A percentile compares a stretch with the other conserved stretches of the same genome.
These are phyloP conservation scores for Gymnobelideus leadbeateri DNA, from an alignment of 2,113 vertebrate genomes.

Conservation along the genomic window DNA sequence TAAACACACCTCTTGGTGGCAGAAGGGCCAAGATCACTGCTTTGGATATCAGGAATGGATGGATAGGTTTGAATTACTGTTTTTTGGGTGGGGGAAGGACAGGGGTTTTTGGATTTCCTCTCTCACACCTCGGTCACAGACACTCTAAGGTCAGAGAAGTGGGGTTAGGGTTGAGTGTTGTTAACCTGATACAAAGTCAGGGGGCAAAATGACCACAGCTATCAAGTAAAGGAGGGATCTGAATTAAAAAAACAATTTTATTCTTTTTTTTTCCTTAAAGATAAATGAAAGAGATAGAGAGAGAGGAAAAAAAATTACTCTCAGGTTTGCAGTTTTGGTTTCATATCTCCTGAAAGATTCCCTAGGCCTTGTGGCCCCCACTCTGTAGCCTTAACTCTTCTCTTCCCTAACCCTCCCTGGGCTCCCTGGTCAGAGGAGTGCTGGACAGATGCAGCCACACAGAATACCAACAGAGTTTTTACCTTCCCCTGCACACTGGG, in stretches of 20 bases:
- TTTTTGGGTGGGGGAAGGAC: background rate
- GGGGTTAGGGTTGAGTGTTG: background rate
- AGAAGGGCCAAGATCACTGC: background rate
- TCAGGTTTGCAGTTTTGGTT: conserved; percentile 60
- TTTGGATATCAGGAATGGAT: background rate
- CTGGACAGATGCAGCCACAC: conserved; percentile 94
- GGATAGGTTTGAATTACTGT: background rate
- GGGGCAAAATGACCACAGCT: background rate
- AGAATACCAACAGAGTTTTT: conserved; percentile 95
- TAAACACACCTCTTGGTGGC: background rate
- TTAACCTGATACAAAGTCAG: conserved; percentile 32
- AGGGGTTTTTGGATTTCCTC: background rate
- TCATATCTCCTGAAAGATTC: conserved; percentile 59
- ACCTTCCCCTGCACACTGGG: conserved; percentile 95
- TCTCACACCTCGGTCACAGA: background rate
- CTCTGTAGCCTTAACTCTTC: conserved; percentile 58
- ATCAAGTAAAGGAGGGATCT: background rate
- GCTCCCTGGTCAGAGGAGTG: conserved; percentile 83
- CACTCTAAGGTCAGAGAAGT: conserved; percentile 11
- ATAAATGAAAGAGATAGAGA: conserved; percentile 29
- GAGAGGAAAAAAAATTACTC: conserved; percentile 59
- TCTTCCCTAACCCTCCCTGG: conserved; percentile 39
- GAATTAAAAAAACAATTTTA: conserved; percentile 4
- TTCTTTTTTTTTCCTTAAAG: conserved; percentile 34
- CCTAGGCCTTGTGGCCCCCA: conserved; percentile 76